Evolutionary conservation across 2,888 invertebrate genomes (phyloP).

Genomic region (Axea sp.): DNA sequence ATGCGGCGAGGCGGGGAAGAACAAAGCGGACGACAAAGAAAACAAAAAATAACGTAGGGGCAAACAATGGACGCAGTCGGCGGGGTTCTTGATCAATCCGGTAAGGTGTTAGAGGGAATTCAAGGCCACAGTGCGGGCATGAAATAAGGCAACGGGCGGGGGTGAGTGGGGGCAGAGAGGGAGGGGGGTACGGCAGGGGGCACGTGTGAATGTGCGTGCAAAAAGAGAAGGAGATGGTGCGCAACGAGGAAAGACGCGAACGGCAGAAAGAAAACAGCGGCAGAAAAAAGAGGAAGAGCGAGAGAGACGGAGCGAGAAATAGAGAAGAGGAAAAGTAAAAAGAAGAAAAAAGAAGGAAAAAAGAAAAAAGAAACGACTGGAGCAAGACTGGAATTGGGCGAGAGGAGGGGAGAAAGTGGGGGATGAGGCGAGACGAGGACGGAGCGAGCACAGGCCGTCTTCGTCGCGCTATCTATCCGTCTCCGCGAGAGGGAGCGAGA

Average conservation of each 20-base stretch:
- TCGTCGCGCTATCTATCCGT: conserved; percentile 7
- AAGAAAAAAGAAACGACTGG: conserved; percentile 29
- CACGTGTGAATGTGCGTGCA: conserved; percentile 57
- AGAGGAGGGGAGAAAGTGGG: conserved; percentile 21
- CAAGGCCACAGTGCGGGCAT: conserved; percentile 61
- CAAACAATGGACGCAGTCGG: conserved; percentile 55
- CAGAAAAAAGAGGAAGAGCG: conserved; percentile 10
- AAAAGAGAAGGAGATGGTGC: conserved; percentile 34
- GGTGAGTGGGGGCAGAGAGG: conserved; percentile 2
- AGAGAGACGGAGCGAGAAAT: conserved; percentile 3
- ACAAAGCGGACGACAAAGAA: conserved; percentile 55
- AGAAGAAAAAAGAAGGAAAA: conserved; percentile 18
- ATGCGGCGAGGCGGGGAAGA: conserved; percentile 55
- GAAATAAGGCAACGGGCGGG: conserved; percentile 34
- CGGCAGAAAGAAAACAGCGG: conserved; percentile 16
- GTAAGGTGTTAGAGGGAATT: conserved; percentile 61
- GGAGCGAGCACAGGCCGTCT: conserved; percentile 9
- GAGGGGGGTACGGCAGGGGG: conserved; percentile 13
- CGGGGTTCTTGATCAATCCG: conserved; percentile 62
- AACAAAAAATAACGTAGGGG: conserved; percentile 62
- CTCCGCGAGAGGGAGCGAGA: conserved; percentile 19
- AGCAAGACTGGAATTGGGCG: conserved; percentile 33
- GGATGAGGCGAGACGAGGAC: conserved; percentile 11
- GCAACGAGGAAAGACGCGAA: conserved; percentile 14
- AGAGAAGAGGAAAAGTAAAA: conserved; percentile 20